Evolutionary conservation across 1,140 invertebrate genomes (phyloP), one percentile per base, ranked within the genome.

Genomic region (Galleria mellonella): DNA sequence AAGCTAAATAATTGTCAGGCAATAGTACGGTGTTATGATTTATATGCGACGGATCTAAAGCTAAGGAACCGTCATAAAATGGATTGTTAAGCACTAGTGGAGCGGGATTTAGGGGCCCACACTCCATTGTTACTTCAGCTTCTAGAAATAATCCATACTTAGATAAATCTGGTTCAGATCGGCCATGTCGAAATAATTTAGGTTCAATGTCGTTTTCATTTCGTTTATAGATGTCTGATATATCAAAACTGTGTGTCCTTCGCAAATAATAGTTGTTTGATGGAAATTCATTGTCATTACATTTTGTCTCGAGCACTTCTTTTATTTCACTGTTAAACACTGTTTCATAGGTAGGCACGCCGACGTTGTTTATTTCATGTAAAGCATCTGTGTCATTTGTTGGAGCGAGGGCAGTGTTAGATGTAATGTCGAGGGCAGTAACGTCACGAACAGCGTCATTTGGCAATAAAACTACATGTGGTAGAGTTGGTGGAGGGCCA

Each of bases 11-110:
- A 52, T 77, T 83, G 54, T 87, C 84, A 29, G 84, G 84, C 45
- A 87, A 56, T 23, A 78, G 47, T 8, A 86, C 59, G 44, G 75
- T 62, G 35, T 50, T 55, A 42, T 72, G 59, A 46, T 62, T 72
- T 38, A 74, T 39, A 37, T 79, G 70, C 7, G 48, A 56, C 0
- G 65, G 49, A 55, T 75, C 66, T 49, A 72, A 60, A 29, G 82
- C 75, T 45, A 73, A 76, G 14, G 83, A 69, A 37, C 71, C 72
- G 42, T 86, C 83, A 46, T 87, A 87, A 58, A 87, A 87, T 23
- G 86, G 86, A 58, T 87, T 87, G 45, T 87, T 86, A 31, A 87
- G 67, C 33, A 87, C 75, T 12, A 87, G 54, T 11, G 83, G 66
- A 14, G 73, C 59, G 31, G 66, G 62, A 53, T 68, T 60, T 17